A percentile compares a stretch with the other conserved stretches of the same genome.
These are phyloP conservation scores for Ernsta delagoae DNA, from an alignment of 2,888 invertebrate genomes.

Conservation along the genomic window DNA sequence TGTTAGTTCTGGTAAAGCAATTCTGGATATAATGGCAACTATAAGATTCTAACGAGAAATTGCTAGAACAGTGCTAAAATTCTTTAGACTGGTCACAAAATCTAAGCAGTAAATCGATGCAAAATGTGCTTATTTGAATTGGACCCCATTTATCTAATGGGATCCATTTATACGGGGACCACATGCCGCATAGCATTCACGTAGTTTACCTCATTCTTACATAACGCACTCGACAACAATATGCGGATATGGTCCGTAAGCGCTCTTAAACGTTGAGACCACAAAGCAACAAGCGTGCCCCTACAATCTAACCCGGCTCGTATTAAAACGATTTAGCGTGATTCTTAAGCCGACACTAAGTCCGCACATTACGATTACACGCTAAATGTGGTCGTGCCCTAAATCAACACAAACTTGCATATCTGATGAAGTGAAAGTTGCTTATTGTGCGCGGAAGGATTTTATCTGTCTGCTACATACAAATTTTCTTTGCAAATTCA, in stretches of 20 bases:
- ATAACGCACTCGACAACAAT: slow-evolving; percentile 33
- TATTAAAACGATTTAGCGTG: slow-evolving; percentile 36
- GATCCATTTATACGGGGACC: slow-evolving; percentile 30
- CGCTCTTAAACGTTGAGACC: slow-evolving; percentile 10
- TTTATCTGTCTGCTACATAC: slow-evolving; percentile 37
- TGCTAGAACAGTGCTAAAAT: background rate
- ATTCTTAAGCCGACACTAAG: slow-evolving; percentile 35
- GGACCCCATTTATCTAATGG: slow-evolving; percentile 33
- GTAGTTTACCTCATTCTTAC: slow-evolving; percentile 35
- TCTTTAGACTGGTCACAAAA: background rate
- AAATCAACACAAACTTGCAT: slow-evolving; percentile 38
- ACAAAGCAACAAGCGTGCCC: slow-evolving; percentile 24
- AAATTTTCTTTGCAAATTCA: slow-evolving; percentile 33
- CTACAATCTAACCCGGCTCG: slow-evolving; percentile 32
- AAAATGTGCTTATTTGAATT: slow-evolving; percentile 19
- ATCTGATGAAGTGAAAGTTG: slow-evolving; percentile 37
- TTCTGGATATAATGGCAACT: background rate
- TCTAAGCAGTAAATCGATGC: background rate
- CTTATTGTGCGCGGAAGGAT: slow-evolving; percentile 36
- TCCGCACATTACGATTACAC: slow-evolving; percentile 38
- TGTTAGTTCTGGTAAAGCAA: too few relatives aligned
- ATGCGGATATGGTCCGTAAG: slow-evolving; percentile 29
- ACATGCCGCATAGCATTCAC: slow-evolving; percentile 23
- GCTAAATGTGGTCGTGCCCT: slow-evolving; percentile 39
- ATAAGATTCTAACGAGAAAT: slow-evolving; percentile 4